Conservation (phyloP, 2,113 vertebrate species). For the Hemichromis elongatus region DNA sequence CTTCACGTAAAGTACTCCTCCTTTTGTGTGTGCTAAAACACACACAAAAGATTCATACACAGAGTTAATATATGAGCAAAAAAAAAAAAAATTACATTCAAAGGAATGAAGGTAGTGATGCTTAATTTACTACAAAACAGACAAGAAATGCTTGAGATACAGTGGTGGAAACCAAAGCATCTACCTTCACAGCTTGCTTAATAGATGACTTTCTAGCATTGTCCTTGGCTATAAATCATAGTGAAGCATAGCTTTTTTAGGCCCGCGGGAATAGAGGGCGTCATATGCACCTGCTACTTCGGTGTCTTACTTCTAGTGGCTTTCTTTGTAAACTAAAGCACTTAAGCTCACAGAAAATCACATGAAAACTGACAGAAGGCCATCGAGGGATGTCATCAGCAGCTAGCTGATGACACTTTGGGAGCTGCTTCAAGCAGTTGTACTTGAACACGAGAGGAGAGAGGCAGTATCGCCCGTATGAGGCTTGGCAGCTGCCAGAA, state of each 20-base stretch:
- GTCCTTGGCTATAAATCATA: background rate
- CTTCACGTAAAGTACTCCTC: background rate
- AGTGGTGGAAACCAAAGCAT: background rate
- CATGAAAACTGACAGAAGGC: conserved; percentile 21
- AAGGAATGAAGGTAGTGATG: background rate
- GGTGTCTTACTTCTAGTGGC: background rate
- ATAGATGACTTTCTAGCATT: background rate
- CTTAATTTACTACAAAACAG: background rate
- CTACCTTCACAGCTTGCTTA: background rate
- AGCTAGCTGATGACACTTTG: background rate
- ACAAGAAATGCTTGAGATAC: background rate
- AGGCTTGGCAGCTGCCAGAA: background rate
- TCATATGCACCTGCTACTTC: conserved; percentile 2
- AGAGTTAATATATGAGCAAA: background rate
- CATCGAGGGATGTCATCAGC: background rate
- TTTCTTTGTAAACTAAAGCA: conserved; percentile 10
- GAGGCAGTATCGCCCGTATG: background rate
- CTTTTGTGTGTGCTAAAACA: background rate
- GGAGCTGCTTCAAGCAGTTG: background rate
- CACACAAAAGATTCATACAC: background rate
- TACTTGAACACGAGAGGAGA: background rate
- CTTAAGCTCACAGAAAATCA: conserved; percentile 27
- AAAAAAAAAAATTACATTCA: background rate
- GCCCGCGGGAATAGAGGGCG: background rate
- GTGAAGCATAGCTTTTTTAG: background rate